A percentile compares a stretch with the other conserved stretches of the same genome.
phyloP scores from a whole-genome alignment of 1,140 invertebrate genomes.

The Mya arenaria region DNA sequence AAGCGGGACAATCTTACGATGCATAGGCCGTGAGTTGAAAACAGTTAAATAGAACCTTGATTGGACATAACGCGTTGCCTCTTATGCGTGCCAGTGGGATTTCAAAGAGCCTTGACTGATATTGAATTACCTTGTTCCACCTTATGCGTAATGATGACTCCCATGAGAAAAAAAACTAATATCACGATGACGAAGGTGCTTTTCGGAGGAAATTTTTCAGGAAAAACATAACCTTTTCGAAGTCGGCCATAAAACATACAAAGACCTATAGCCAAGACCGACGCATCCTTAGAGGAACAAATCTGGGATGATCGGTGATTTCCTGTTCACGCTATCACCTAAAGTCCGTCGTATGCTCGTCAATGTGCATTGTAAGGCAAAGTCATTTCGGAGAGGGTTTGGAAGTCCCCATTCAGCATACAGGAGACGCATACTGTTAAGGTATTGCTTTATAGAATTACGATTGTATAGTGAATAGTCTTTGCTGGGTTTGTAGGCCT shows the following conservation, averaged over 20 bases:
- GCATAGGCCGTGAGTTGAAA: background rate
- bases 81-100: background rate
- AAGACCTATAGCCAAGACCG: too few species aligned
- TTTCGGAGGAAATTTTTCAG: background rate
- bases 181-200: constrained; percentile 7
- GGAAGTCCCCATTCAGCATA: constrained; percentile 7
- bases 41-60: constrained; percentile 14
- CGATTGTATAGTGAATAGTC: background rate
- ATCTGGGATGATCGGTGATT: background rate
- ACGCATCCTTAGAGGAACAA: background rate
- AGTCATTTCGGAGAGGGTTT: background rate
- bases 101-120: constrained; percentile 9
- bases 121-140: constrained; percentile 19
- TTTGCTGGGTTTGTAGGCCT: background rate
- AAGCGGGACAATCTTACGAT: background rate
- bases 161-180: constrained; percentile 5
- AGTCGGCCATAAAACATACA: background rate
- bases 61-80: background rate
- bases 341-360: background rate
- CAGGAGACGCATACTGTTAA: constrained; percentile 7
- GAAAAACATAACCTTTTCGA: constrained; percentile 19
- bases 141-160: background rate
- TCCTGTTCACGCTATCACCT: background rate
- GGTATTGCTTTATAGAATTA: too few species aligned
- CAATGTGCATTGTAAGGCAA: constrained; percentile 16